These are phyloP conservation scores for Chanos chanos DNA, from an alignment of 2,797 vertebrate genomes.

Conservation along the genomic window DNA sequence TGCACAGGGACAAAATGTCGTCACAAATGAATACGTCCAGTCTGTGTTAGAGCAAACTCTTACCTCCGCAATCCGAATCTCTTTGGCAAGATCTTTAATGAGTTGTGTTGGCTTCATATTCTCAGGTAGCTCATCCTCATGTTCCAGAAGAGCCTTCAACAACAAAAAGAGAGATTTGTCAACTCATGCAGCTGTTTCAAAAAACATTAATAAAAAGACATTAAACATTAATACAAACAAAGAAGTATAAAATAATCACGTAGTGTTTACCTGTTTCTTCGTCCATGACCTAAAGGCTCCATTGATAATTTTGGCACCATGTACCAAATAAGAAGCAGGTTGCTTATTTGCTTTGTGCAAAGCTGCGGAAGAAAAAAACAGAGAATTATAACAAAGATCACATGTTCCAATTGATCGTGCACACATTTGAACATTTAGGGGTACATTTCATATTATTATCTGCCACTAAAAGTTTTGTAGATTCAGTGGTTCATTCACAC, in stretches of 20 bases:
- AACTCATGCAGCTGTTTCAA: not conserved
- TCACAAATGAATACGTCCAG: too few relatives aligned
- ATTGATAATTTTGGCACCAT: constrained; percentile 97
- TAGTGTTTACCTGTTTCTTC: constrained; percentile 88
- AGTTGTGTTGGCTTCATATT: constrained; percentile 97
- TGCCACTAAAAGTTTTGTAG: too few relatives aligned
- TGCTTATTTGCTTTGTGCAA: constrained; percentile 96
- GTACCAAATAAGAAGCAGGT: constrained; percentile 87
- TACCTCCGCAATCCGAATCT: constrained; percentile 97
- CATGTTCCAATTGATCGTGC: too few relatives aligned
- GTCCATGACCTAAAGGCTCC: constrained; percentile 98
- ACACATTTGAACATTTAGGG: not conserved
- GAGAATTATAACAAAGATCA: too few relatives aligned
- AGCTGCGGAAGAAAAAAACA: constrained; percentile 64
- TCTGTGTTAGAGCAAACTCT: constrained; percentile 40
- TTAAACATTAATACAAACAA: not conserved
- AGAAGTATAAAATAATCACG: not conserved
- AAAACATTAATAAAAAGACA: not conserved
- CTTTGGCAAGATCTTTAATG: constrained; percentile 98
- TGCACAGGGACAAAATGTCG: too few relatives aligned
- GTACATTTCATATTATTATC: too few relatives aligned
- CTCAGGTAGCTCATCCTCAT: constrained; percentile 97
- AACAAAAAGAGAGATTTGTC: constrained; percentile 2
- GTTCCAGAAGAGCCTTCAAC: constrained; percentile 88
- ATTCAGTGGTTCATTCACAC: not conserved